A percentile compares a stretch with the other conserved stretches of the same genome.
phyloP scores from a whole-genome alignment of 1,140 invertebrate species.

The Saccostrea glomerata region DNA sequence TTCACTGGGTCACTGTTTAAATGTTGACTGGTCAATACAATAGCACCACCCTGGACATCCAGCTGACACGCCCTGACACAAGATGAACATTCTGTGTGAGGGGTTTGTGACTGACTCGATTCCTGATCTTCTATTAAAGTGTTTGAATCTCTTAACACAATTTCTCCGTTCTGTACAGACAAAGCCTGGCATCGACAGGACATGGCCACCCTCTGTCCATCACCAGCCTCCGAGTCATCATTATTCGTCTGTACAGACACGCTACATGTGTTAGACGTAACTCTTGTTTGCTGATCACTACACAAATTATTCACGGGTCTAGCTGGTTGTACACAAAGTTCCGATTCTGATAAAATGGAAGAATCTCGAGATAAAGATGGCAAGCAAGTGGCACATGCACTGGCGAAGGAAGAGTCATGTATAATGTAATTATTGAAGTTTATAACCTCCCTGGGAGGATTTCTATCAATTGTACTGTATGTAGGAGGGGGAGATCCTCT shows the following conservation, averaged over 20 bases:
- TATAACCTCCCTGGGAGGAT: conserved; percentile 48
- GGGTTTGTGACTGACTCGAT: background rate
- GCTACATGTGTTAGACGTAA: background rate
- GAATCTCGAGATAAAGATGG: conserved; percentile 7
- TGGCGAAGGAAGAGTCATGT: conserved; percentile 16
- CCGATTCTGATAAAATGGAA: conserved; percentile 28
- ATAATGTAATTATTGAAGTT: conserved; percentile 33
- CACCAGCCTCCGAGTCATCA: background rate
- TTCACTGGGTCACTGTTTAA: background rate
- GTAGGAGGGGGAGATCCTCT: conserved; percentile 68
- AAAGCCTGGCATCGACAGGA: conserved; percentile 19
- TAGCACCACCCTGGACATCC: background rate
- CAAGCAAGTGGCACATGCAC: conserved; percentile 19
- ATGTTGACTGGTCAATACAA: background rate
- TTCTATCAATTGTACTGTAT: conserved; percentile 75
- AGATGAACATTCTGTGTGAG: background rate
- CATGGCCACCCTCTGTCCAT: background rate
- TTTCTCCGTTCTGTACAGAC: background rate
- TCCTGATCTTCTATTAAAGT: background rate
- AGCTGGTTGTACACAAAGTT: conserved; percentile 1
- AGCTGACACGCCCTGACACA: background rate
- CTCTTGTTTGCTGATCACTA: background rate
- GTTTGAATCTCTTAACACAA: background rate
- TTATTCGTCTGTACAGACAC: background rate
- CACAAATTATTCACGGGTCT: background rate